Evolutionary conservation across 2,113 vertebrate genomes (phyloP).

Genomic region (Podocnemis expansa): DNA sequence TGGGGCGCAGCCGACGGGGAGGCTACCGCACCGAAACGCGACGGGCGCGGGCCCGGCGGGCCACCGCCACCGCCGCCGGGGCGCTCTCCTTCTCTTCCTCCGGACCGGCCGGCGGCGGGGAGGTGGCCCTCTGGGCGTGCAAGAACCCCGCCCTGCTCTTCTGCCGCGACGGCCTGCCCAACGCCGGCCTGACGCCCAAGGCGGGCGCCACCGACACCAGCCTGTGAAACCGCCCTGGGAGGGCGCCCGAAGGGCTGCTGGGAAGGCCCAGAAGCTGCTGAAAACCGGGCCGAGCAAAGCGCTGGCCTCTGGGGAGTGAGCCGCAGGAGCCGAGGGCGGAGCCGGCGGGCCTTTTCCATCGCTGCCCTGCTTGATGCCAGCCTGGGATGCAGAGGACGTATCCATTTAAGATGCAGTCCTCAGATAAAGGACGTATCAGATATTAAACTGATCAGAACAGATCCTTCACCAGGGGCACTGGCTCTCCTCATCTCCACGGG

Average conservation of each 20-base stretch:
- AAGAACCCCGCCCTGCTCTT: slow-evolving; percentile 92
- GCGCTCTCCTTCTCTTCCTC: slow-evolving; percentile 79
- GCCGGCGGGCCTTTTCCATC: background rate
- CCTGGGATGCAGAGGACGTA: background rate
- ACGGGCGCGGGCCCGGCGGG: slow-evolving; percentile 80
- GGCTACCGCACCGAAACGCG: slow-evolving; percentile 95
- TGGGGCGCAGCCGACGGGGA: slow-evolving; percentile 88
- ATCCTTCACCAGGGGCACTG: background rate
- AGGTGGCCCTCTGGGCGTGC: slow-evolving; percentile 92
- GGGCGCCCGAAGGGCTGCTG: too few relatives aligned
- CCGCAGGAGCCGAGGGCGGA: background rate
- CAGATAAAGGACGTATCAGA: too few relatives aligned
- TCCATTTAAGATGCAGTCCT: too few relatives aligned
- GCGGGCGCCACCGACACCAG: slow-evolving; percentile 81
- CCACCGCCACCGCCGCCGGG: slow-evolving; percentile 68
- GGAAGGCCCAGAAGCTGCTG: background rate
- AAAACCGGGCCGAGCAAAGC: background rate
- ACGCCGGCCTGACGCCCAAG: slow-evolving; percentile 71
- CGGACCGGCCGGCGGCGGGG: slow-evolving; percentile 78
- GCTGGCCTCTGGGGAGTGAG: background rate
- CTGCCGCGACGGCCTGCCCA: slow-evolving; percentile 85
- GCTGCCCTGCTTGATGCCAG: background rate
- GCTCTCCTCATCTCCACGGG: background rate
- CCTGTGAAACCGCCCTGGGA: slow-evolving; percentile 70
- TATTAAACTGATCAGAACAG: too few relatives aligned